A percentile compares a stretch with the other conserved stretches of the same genome.
Evolutionary conservation across 1,140 invertebrate species (phyloP).

Genomic region (Pseudomyrmex cubaensis): DNA sequence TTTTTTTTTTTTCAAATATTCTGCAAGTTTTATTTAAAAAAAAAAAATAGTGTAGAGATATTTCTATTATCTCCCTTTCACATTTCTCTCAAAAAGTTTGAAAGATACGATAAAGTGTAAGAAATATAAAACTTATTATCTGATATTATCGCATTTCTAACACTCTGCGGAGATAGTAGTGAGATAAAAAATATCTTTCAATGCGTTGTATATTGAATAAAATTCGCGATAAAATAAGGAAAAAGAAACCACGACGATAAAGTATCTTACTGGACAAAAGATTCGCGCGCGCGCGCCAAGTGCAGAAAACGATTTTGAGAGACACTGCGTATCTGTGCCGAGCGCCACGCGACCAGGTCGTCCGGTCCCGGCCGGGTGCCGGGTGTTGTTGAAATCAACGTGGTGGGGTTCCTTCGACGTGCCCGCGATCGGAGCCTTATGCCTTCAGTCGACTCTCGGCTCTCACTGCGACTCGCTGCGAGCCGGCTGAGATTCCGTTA

Average conservation of each 20-base stretch:
- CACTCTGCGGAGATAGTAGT: too few species aligned
- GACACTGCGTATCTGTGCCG: conserved; percentile 81
- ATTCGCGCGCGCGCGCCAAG: too few species aligned
- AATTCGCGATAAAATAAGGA: too few species aligned
- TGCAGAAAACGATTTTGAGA: conserved; percentile 76
- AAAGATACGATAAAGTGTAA: too few species aligned
- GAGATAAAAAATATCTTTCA: too few species aligned
- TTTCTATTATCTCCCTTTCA: background rate
- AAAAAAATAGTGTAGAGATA: background rate
- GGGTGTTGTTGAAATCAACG: conserved; percentile 82
- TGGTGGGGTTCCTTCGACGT: conserved; percentile 81
- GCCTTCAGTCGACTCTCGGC: conserved; percentile 82
- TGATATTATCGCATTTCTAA: too few species aligned
- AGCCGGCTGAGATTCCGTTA: conserved; percentile 74
- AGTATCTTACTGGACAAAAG: too few species aligned
- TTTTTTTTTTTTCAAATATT: background rate
- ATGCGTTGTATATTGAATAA: too few species aligned
- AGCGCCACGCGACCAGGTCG: conserved; percentile 81
- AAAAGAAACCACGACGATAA: background rate
- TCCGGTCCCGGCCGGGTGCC: conserved; percentile 78
- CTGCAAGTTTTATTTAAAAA: background rate
- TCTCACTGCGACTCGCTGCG: conserved; percentile 78
- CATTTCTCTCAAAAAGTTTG: background rate
- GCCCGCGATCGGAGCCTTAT: conserved; percentile 76
- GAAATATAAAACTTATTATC: too few species aligned